Base-by-base conservation (phyloP, 2,888 invertebrate species). In the Hirudinaria manillensis region DNA sequence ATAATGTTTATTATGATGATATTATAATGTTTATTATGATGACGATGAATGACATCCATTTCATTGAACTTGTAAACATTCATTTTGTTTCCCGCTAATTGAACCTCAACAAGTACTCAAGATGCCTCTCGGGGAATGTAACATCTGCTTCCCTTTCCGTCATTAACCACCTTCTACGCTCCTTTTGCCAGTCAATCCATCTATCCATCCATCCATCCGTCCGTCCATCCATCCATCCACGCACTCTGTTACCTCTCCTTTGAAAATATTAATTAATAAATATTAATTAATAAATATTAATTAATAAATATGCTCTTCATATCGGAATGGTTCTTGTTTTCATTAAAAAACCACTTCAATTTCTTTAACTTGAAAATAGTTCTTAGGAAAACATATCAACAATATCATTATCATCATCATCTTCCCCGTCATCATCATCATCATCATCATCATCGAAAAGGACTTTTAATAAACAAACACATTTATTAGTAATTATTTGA, bases 201-300 rank as follows among this genome's bases (percentile, higher is more conserved):
- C 61, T n/a, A 61, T 61, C 61, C 61, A 61, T 61, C 61, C 61
- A 61, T 61, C 61, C 61, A 61, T 61, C 19, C n/a, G 29, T 61
- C 19, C 61, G 7, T 6, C n/a, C 7, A 61, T 61, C 61, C 19
- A 61, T 61, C 61, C 13, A 10, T 45, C 13, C 10, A 45, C 10
- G 45, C 13, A 16, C n/a, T n/a, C n/a, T n/a, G n/a, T n/a, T n/a
- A n/a, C n/a, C n/a, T n/a, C n/a, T n/a, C n/a, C n/a, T n/a, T n/a
- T n/a, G n/a, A n/a, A n/a, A n/a, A n/a, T 45, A 45, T 45, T 1
- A 45, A 45, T 16, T 45, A 10, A 10, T 45, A 7, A 45, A 45
- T 45, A 45, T 45, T 45, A 45, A 45, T 7, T 45, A 45, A 45
- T 45, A 45, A 45, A 45, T 45, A 6, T 45, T 45, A n/a, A n/a